Conservation (phyloP, 2,888 invertebrate genomes). For the Cosmorhoe ocellata region DNA sequence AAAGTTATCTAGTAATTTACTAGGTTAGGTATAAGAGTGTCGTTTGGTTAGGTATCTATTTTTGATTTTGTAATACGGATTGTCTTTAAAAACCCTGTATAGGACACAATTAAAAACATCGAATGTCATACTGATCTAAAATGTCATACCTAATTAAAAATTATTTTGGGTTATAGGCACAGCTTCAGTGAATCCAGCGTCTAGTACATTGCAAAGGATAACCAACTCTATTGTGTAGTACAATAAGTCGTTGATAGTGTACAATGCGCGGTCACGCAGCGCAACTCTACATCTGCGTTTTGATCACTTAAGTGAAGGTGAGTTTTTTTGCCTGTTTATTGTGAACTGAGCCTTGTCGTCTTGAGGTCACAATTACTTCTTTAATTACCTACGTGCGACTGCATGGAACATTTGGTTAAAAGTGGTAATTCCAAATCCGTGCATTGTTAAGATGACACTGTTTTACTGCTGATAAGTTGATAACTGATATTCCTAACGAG, state of each 20-base stretch:
- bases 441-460: too few relatives aligned
- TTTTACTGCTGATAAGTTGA: too few relatives aligned
- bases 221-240: conserved; percentile 5
- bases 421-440: too few relatives aligned
- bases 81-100: too few relatives aligned
- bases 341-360: conserved; percentile 31
- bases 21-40: too few relatives aligned
- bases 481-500: too few relatives aligned
- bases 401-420: background rate
- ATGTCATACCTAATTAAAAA: background rate
- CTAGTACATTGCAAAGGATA: background rate
- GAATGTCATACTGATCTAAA: too few relatives aligned
- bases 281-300: conserved; percentile 36
- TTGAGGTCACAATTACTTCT: conserved; percentile 25
- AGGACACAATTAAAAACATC: too few relatives aligned
- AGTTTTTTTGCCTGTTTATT: conserved; percentile 40
- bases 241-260: conserved; percentile 21
- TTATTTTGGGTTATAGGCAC: conserved; percentile 4
- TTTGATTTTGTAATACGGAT: too few relatives aligned
- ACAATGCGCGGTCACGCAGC: conserved; percentile 46
- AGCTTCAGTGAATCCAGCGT: background rate
- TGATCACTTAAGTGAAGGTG: conserved; percentile 55
- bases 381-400: conserved; percentile 22
- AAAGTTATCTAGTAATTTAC: too few relatives aligned
- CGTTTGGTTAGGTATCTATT: too few relatives aligned